Percentiles rank a stretch among this genome's conserved stretches.
Evolutionary conservation across 2,888 invertebrate species (phyloP).

Genomic region (Coecobrya sp.): DNA sequence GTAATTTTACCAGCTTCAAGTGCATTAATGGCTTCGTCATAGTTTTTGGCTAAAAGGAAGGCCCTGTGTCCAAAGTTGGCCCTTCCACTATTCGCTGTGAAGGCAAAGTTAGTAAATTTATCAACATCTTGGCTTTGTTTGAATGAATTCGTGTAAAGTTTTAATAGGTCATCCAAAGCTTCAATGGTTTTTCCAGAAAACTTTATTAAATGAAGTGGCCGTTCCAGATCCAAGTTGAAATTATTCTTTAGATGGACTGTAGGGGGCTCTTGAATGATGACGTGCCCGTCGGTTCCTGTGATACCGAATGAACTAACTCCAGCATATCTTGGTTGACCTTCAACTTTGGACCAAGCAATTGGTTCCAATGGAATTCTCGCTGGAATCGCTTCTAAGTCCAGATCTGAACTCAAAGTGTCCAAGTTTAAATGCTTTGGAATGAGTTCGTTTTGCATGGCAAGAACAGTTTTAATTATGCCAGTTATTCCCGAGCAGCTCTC

Average conservation of each 20-base stretch:
- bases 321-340: slow-evolving; percentile 54
- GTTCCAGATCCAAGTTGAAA: slow-evolving; percentile 85
- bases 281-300: slow-evolving; percentile 73
- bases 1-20: slow-evolving; percentile 6
- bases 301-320: slow-evolving; percentile 80
- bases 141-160: too few relatives aligned
- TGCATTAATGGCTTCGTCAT: slow-evolving; percentile 36
- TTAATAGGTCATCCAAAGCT: not conserved
- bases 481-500: slow-evolving; percentile 77
- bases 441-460: slow-evolving; percentile 76
- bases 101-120: slow-evolving; percentile 46
- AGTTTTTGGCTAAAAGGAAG: slow-evolving; percentile 32
- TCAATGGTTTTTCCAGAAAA: not conserved
- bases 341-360: slow-evolving; percentile 39
- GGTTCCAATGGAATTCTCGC: slow-evolving; percentile 76
- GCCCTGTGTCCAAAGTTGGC: slow-evolving; percentile 61
- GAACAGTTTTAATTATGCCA: slow-evolving; percentile 76
- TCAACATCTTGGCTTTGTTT: too few relatives aligned
- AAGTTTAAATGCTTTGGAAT: slow-evolving; percentile 80
- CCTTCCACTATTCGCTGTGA: slow-evolving; percentile 68
- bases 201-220: not conserved
- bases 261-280: too few relatives aligned
- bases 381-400: slow-evolving; percentile 81
- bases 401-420: slow-evolving; percentile 69
- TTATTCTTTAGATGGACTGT: too few relatives aligned